Evolutionary conservation across 2,797 vertebrate species (phyloP).

Genomic region (Enteromius radiatus): DNA sequence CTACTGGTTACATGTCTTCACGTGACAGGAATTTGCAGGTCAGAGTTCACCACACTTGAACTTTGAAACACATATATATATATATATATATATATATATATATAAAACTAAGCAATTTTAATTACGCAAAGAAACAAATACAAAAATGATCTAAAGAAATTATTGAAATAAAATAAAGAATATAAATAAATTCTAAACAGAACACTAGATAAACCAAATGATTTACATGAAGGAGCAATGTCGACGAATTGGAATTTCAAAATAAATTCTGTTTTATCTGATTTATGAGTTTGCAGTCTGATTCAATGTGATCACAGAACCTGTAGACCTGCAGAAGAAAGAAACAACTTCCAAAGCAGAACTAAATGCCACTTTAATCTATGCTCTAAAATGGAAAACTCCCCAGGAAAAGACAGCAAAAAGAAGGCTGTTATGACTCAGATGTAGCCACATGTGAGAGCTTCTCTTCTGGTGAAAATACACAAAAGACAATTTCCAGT

Average conservation of each 20-base stretch:
- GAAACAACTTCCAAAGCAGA: slow-evolving; percentile 46
- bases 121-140: background rate
- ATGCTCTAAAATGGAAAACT: slow-evolving; percentile 54
- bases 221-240: background rate
- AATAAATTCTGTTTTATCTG: background rate
- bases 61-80: background rate
- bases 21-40: background rate
- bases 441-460: slow-evolving; percentile 72
- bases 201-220: background rate
- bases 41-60: background rate
- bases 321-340: slow-evolving; percentile 35
- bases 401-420: slow-evolving; percentile 60
- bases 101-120: background rate
- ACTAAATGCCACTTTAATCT: slow-evolving; percentile 68
- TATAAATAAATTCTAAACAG: background rate
- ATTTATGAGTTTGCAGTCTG: background rate
- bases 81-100: no score
- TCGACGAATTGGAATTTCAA: background rate
- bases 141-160: background rate
- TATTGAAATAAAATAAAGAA: background rate
- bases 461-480: slow-evolving; percentile 62
- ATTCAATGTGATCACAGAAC: background rate
- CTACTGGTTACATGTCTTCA: background rate
- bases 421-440: slow-evolving; percentile 66
- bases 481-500: slow-evolving; percentile 45